These are phyloP conservation scores for Albula goreensis DNA, from an alignment of 2,113 vertebrate species.

Conservation along the genomic window DNA sequence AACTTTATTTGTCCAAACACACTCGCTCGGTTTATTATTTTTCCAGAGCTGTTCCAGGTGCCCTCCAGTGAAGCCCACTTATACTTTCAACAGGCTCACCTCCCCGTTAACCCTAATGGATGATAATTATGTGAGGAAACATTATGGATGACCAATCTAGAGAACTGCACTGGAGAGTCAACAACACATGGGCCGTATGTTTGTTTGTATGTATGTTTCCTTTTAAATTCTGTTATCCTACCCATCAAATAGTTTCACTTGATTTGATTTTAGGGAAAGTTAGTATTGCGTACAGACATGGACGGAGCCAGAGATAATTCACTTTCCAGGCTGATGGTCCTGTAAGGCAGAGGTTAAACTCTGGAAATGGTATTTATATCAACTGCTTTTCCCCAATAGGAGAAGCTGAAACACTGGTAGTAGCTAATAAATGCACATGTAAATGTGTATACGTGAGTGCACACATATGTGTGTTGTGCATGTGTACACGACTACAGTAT, in stretches of 20 bases:
- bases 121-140: neutral
- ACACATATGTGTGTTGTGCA: neutral
- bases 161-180: neutral
- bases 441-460: conserved; percentile 32
- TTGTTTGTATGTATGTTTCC: neutral
- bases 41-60: neutral
- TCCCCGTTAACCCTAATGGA: neutral
- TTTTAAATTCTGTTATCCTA: neutral
- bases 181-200: neutral
- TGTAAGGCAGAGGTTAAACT: conserved; percentile 64
- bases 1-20: neutral
- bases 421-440: conserved; percentile 21
- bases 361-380: conserved; percentile 52
- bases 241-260: neutral
- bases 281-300: conserved; percentile 45
- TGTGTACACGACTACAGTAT: neutral
- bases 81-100: neutral
- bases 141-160: neutral
- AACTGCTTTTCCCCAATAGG: conserved; percentile 47
- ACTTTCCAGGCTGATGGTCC: conserved; percentile 54
- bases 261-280: conserved; percentile 30
- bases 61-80: neutral
- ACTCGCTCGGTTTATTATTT: neutral
- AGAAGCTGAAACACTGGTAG: conserved; percentile 50
- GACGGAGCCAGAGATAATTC: conserved; percentile 54